Evolutionary conservation across 1,140 invertebrate species (phyloP).

Genomic region (Calosoma granatense): DNA sequence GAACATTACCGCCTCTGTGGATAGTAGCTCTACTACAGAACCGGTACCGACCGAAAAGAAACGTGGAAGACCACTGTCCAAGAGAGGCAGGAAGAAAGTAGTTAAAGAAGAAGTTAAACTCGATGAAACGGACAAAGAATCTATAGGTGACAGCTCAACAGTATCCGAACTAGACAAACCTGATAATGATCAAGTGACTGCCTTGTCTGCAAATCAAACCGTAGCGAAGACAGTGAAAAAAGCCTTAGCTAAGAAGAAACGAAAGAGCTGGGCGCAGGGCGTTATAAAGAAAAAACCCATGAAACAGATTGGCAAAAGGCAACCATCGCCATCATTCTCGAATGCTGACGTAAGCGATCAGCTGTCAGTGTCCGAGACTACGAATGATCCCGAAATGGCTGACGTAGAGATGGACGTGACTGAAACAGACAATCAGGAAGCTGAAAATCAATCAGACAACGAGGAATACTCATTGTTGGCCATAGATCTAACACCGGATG

Average conservation of each 20-base stretch:
- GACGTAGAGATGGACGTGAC: not conserved
- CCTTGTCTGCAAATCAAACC: not conserved
- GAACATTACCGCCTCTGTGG: too few relatives aligned
- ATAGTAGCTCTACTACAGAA: too few relatives aligned
- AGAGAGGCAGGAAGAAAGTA: not conserved
- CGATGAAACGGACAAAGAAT: not conserved
- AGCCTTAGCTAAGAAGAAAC: not conserved
- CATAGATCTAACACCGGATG: constrained; percentile 17
- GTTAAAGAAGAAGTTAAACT: not conserved
- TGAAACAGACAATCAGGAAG: not conserved
- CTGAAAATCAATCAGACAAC: constrained; percentile 8
- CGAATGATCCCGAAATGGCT: not conserved
- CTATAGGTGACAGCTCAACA: too few relatives aligned
- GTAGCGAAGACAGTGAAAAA: not conserved
- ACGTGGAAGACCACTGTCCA: not conserved
- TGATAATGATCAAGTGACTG: not conserved
- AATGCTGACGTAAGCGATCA: not conserved
- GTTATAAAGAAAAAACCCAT: not conserved
- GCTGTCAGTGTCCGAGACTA: not conserved
- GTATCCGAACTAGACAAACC: not conserved
- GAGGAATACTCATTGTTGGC: constrained; percentile 11
- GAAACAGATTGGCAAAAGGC: not conserved
- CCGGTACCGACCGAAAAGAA: not conserved
- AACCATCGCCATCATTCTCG: not conserved
- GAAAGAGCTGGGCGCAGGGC: not conserved